Evolutionary conservation across 2,888 invertebrate genomes (phyloP), one percentile per base, ranked within the genome.

Genomic region (Clusia tigrina): DNA sequence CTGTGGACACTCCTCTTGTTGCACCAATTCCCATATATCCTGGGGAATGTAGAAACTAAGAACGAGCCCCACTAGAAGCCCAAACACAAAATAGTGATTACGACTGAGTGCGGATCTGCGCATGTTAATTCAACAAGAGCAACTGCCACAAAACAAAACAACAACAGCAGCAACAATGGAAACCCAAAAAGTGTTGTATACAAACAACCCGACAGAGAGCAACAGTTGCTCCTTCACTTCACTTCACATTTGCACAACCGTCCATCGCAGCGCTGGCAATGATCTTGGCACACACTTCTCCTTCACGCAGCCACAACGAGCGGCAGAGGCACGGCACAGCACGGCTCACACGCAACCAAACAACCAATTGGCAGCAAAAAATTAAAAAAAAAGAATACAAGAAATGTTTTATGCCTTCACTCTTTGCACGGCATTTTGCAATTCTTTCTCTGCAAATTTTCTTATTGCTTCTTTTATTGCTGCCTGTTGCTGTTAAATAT

Each of bases 1-100:
- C 65, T 81, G 80, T 25, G 85, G 82, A 67, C 83, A 84, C 72
- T 82, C 85, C 71, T 83, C 80, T 74, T 79, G 78, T 74, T 81
- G 80, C 64, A 82, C 80, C 69, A 81, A 72, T 70, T 81, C 79
- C 84, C 81, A 82, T 66, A 79, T 77, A 63, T 79, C 76, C 71
- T 83, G 78, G 32, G 83, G 83, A 64, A 83, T 75, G 69, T 78
- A 83, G 62, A 79, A 78, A 69, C 83, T 83, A 55, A 84, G 69
- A 62, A 80, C 70, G 60, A 84, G 75, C 46, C 83, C 83, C 46
- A 84, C 69, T 37, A 82, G 62, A 62, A 84, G 73, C 42, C 83
- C 83, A 69, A 82, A 76, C 61, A 82, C 73, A 71, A 84, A 83
- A 67, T 81, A 82, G 70, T 82, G 80, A 73, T 83, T 82, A 61